phyloP scores from a whole-genome alignment of 2,888 invertebrate genomes.

The Bellardia bayeri region DNA sequence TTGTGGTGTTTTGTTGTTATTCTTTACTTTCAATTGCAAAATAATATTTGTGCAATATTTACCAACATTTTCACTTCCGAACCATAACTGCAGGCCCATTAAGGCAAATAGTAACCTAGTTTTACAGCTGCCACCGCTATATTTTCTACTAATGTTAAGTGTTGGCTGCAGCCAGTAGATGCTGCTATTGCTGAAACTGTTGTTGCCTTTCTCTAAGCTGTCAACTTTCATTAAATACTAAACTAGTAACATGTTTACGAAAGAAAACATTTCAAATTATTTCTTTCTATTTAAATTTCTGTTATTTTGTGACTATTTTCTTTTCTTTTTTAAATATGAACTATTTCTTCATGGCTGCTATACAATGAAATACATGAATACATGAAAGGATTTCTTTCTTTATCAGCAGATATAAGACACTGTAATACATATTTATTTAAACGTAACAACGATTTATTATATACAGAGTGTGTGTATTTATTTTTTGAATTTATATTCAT shows the following conservation, averaged over 20 bases:
- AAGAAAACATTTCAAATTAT: conserved; percentile 61
- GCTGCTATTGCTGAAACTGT: background rate
- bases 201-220: conserved; percentile 67
- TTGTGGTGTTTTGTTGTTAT: conserved; percentile 45
- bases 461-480: conserved; percentile 16
- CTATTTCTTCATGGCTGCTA: background rate
- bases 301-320: conserved; percentile 3
- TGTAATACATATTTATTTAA: conserved; percentile 72
- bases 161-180: conserved; percentile 20
- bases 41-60: conserved; percentile 62
- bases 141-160: conserved; percentile 19
- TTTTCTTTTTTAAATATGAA: conserved; percentile 9
- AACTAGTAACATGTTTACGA: conserved; percentile 56
- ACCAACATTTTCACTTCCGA: conserved; percentile 71
- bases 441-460: conserved; percentile 67
- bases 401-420: conserved; percentile 81
- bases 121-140: conserved; percentile 38
- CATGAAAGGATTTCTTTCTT: conserved; percentile 77
- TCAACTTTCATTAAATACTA: conserved; percentile 78
- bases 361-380: background rate
- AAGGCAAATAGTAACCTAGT: conserved; percentile 65
- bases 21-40: conserved; percentile 69
- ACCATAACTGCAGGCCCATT: conserved; percentile 64
- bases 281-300: conserved; percentile 3
- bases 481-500: conserved; percentile 67